Base-by-base conservation (phyloP, 2,888 invertebrate genomes). In the Drosophila atripex region DNA sequence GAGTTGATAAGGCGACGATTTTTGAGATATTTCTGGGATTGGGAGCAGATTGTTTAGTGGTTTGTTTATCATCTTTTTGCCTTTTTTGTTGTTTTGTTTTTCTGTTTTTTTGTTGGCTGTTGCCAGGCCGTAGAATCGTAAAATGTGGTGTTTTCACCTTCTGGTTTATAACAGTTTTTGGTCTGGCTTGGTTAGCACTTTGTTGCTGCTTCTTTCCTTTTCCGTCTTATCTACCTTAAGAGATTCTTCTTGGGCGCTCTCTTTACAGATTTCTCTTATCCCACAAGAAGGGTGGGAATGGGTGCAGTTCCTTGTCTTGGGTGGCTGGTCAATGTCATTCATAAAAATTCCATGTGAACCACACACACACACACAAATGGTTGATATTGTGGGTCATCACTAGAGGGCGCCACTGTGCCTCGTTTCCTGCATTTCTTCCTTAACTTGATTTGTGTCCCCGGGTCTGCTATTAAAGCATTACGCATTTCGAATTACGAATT, bases 311-410 rank as follows among this genome's bases (percentile, higher is more conserved):
- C 21, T n/a, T 65, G 53, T 47, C 47, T 70, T 35, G 70, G 70
- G 51, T 58, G 58, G 53, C 59, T 65, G 77, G 68, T 82, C 83
- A 83, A 83, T 83, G 83, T 77, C 83, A 83, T 83, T 83, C 83
- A 83, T 83, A 83, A 83, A 83, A 83, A 80, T 78, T 71, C 71
- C 63, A 58, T 57, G 72, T 69, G 69, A 28, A 68, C 71, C 52
- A 39, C 50, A 69, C 28, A 28, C 9, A 6, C 1, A 25, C 21
- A 21, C 21, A 23, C 21, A 25, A 1, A 18, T 18, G 2, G 18
- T 55, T 51, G 50, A 63, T 75, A 52, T 83, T 76, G 64, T 80
- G 60, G 80, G 80, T 80, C 84, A 84, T 76, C 76, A 55, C 65
- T 54, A 80, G 78, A 78, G 85, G 84, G 75, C 71, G 72, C 54